These are phyloP conservation scores for Hippopotamus amphibius DNA, from an alignment of 2,113 vertebrate species.

Conservation along the genomic window DNA sequence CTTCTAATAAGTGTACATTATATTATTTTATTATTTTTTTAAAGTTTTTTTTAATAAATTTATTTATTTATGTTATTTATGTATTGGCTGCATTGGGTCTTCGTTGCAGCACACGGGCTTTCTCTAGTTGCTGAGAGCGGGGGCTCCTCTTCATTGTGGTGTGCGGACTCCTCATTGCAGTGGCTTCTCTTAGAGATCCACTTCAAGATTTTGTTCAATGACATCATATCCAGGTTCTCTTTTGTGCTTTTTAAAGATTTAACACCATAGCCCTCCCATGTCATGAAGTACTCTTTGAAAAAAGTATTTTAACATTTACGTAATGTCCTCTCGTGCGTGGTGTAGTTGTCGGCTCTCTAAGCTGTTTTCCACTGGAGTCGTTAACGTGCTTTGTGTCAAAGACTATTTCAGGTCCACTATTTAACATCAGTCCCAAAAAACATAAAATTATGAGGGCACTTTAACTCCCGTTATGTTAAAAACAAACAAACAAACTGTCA, in stretches of 20 bases:
- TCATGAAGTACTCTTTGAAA: slow-evolving; percentile 49
- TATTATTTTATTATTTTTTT: no score
- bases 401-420: slow-evolving; percentile 34
- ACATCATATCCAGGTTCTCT: not conserved
- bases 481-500: not conserved
- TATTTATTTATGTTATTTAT: no score
- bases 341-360: slow-evolving; percentile 30
- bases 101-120: no score
- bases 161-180: no score
- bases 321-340: slow-evolving; percentile 9
- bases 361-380: not conserved
- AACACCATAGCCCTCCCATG: not conserved
- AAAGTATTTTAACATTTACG: slow-evolving; percentile 34
- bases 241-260: slow-evolving; percentile 41
- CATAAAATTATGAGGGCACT: not conserved
- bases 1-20: not conserved
- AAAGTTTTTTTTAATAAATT: no score
- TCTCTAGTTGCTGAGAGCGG: no score
- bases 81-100: no score
- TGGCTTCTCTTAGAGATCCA: not conserved
- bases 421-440: slow-evolving; percentile 46
- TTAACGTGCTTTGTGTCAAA: slow-evolving; percentile 41
- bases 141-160: no score
- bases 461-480: slow-evolving; percentile 18
- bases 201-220: not conserved